phyloP scores from a whole-genome alignment of 2,113 vertebrate species.

The Lethenteron reissneri region DNA sequence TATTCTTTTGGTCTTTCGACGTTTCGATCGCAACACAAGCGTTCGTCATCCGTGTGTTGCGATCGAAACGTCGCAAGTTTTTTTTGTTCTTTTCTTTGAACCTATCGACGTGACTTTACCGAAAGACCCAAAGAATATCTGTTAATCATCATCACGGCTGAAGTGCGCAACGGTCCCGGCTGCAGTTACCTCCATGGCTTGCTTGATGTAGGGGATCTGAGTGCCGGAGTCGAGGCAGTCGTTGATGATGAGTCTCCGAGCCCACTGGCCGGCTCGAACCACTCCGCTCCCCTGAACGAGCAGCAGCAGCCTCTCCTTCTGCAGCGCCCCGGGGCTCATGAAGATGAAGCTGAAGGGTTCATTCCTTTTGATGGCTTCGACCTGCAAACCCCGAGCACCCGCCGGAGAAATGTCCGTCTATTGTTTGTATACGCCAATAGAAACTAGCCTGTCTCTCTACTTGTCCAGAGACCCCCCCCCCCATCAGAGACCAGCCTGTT shows the following conservation, averaged over 20 bases:
- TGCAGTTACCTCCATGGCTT: constrained; percentile 43
- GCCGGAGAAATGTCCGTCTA: background rate
- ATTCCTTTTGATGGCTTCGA: constrained; percentile 41
- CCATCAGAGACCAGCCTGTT: too few species aligned
- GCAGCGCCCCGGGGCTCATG: constrained; percentile 70
- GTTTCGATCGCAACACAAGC: too few species aligned
- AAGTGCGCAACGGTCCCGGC: too few species aligned
- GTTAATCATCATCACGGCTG: too few species aligned
- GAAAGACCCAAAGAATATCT: too few species aligned
- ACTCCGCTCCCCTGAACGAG: constrained; percentile 81
- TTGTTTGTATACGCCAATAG: background rate
- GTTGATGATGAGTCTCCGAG: constrained; percentile 81
- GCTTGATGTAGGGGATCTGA: constrained; percentile 83
- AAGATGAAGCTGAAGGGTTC: constrained; percentile 89
- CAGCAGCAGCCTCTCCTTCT: constrained; percentile 64
- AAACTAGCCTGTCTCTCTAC: background rate
- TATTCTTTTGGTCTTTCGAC: too few species aligned
- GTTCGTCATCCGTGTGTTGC: too few species aligned
- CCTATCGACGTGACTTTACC: too few species aligned
- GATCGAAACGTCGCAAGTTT: too few species aligned
- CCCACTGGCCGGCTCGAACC: constrained; percentile 88
- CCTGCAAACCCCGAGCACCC: constrained; percentile 18
- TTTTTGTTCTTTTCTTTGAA: too few species aligned
- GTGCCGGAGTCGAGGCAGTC: constrained; percentile 82
- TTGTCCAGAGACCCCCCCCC: too few species aligned